phyloP scores from a whole-genome alignment of 2,113 vertebrate species.

The Gobius niger region DNA sequence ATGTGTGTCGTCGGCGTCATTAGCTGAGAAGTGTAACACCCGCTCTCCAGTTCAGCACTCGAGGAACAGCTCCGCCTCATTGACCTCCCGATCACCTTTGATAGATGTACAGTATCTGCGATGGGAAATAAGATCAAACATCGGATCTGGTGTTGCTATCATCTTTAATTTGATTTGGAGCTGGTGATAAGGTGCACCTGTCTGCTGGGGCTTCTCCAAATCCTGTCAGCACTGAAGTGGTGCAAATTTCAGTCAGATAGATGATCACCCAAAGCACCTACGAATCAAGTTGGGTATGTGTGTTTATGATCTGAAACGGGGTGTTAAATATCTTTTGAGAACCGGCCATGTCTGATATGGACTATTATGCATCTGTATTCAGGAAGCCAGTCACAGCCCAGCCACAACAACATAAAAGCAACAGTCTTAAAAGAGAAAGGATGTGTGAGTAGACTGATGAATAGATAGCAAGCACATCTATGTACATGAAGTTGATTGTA shows the following conservation, averaged over 20 bases:
- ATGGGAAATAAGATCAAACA: not conserved
- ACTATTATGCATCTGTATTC: too few species aligned
- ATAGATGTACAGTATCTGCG: not conserved
- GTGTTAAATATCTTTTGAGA: too few species aligned
- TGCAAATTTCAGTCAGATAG: not conserved
- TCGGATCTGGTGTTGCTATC: not conserved
- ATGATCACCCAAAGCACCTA: not conserved
- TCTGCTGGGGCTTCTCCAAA: not conserved
- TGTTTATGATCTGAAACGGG: too few species aligned
- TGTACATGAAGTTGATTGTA: too few species aligned
- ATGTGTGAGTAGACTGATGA: too few species aligned
- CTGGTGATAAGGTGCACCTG: not conserved
- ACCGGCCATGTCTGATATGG: too few species aligned
- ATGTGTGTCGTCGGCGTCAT: constrained; percentile 1
- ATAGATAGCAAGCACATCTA: too few species aligned
- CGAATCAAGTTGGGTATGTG: not conserved
- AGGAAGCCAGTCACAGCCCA: too few species aligned
- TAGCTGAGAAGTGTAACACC: constrained; percentile 1
- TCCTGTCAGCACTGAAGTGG: not conserved
- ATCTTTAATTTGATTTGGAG: not conserved
- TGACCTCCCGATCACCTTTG: not conserved
- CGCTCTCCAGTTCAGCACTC: not conserved
- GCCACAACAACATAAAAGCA: too few species aligned
- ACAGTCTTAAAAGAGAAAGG: too few species aligned
- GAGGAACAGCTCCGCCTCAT: not conserved